These are phyloP conservation scores for Dipodomys spectabilis DNA, from an alignment of 2,113 vertebrate genomes.

Conservation along the genomic window DNA sequence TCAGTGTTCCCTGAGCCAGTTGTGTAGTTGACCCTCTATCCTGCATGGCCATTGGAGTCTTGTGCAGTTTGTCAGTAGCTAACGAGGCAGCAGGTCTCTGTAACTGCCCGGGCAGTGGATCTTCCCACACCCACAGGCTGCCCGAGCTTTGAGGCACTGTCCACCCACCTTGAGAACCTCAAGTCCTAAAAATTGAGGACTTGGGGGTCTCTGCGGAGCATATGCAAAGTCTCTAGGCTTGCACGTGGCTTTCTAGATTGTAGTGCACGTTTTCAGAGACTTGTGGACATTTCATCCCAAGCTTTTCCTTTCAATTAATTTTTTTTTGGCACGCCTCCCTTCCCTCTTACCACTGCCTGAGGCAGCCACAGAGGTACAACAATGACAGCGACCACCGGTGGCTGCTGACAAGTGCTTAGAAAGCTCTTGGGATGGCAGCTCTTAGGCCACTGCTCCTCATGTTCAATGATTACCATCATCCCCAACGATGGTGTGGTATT, in stretches of 20 bases:
- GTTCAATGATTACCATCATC: not conserved
- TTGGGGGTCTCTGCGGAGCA: not conserved
- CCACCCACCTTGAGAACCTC: not conserved
- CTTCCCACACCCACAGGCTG: no score
- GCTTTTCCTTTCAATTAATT: not conserved
- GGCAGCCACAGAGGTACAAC: not conserved
- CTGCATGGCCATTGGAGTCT: not conserved
- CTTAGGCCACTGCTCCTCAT: not conserved
- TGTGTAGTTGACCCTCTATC: not conserved
- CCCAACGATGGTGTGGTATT: not conserved
- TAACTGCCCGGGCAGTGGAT: no score
- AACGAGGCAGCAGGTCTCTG: not conserved
- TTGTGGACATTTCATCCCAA: not conserved
- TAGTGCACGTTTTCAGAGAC: not conserved
- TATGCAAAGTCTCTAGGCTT: not conserved
- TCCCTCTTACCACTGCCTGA: not conserved
- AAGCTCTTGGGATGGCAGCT: not conserved
- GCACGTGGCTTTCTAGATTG: not conserved
- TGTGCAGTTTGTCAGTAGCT: not conserved
- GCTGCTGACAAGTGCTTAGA: not conserved
- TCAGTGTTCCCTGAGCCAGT: constrained; percentile 21
- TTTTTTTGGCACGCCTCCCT: not conserved
- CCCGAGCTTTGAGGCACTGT: not conserved
- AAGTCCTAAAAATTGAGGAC: not conserved
- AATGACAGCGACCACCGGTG: not conserved